Conservation (phyloP, 2,113 vertebrate species). For the Papio anubis region DNA sequence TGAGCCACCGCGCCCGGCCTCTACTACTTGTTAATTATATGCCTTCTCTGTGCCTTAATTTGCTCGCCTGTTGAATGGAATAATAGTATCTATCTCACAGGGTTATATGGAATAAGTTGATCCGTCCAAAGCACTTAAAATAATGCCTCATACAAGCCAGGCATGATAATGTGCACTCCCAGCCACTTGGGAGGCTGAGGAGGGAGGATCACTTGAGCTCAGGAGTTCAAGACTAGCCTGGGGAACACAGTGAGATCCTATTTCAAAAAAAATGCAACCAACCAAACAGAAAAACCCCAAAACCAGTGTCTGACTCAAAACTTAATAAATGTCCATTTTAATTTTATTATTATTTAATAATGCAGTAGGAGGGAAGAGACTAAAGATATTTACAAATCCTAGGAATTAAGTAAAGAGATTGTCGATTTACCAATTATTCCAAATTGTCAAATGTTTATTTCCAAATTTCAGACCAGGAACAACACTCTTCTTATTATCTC, state of each 20-base stretch:
- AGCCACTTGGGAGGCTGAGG: neutral
- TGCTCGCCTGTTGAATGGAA: neutral
- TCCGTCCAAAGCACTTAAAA: neutral
- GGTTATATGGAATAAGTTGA: neutral
- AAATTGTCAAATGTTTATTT: constrained; percentile 14
- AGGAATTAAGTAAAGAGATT: neutral
- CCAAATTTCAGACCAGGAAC: neutral
- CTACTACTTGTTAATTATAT: neutral
- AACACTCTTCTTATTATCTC: neutral
- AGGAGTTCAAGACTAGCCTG: neutral
- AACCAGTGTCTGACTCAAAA: neutral
- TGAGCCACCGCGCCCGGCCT: too few species aligned
- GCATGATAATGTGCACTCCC: neutral
- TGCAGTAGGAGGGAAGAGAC: neutral
- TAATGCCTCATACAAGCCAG: neutral
- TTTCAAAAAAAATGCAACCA: neutral
- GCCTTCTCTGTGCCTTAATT: neutral
- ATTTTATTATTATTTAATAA: constrained; percentile 5
- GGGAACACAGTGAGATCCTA: neutral
- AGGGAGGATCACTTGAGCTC: neutral
- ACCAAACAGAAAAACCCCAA: neutral
- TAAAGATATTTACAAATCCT: neutral
- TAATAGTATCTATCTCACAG: neutral
- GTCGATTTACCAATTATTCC: constrained; percentile 5
- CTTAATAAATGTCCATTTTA: neutral